Conservation (phyloP, 2,797 vertebrate species). For the Falco concolor region DNA sequence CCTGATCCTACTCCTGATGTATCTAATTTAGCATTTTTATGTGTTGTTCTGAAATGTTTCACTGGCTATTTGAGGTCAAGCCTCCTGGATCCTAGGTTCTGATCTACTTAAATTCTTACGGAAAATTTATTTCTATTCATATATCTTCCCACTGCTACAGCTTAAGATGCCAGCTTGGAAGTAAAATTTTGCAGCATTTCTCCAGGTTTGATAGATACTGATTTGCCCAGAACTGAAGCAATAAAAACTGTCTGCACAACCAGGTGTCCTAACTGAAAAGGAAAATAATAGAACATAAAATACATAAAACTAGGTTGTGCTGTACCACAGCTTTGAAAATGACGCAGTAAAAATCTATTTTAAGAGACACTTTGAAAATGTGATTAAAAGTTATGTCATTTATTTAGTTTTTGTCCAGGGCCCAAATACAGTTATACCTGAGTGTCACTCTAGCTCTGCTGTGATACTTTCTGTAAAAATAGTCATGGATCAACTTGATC, state of each 20-base stretch:
- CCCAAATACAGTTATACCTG: not conserved
- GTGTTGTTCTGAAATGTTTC: not conserved
- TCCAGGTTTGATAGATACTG: not conserved
- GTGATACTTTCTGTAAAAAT: not conserved
- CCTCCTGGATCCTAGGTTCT: not conserved
- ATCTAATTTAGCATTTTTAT: not conserved
- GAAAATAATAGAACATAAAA: not conserved
- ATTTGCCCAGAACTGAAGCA: not conserved
- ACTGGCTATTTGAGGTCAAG: not conserved
- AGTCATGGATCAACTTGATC: not conserved
- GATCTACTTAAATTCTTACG: not conserved
- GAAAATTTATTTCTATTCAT: not conserved
- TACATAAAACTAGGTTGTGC: not conserved
- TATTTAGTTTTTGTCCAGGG: not conserved
- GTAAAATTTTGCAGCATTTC: not conserved
- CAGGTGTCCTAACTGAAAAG: not conserved
- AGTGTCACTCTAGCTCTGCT: not conserved
- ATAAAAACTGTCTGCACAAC: not conserved
- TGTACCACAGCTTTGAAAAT: not conserved
- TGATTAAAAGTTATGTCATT: not conserved
- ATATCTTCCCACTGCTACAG: fast-evolving
- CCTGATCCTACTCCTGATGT: not conserved
- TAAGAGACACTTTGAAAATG: not conserved
- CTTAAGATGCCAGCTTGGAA: not conserved
- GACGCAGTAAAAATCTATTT: not conserved